Evolutionary conservation across 92 coral and sea anemone species (phyloP).

Genomic region (Pocillopora grandis): DNA sequence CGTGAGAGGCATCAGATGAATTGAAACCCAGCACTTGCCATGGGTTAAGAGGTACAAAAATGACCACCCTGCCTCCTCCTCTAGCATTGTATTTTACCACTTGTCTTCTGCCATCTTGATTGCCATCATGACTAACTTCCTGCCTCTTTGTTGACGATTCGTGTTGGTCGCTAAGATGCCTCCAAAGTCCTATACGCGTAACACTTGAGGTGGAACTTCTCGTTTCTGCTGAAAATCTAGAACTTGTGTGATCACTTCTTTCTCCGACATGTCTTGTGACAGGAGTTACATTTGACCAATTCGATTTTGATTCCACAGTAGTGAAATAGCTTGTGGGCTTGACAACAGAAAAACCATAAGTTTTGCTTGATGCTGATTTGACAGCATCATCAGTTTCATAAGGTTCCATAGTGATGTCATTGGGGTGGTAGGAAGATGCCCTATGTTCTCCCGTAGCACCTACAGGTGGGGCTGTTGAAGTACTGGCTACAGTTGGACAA

Average conservation of each 20-base stretch:
- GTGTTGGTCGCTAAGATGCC: neutral
- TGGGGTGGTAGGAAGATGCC: neutral
- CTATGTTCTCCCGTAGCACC: neutral
- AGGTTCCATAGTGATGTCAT: neutral
- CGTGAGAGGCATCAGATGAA: slow-evolving; percentile 17
- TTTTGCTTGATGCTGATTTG: neutral
- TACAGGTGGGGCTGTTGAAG: neutral
- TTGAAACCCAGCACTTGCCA: slow-evolving; percentile 38
- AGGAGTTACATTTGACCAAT: neutral
- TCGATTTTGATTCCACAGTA: neutral
- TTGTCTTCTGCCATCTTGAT: neutral
- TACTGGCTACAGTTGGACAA: neutral
- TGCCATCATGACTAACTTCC: neutral
- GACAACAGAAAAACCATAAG: neutral
- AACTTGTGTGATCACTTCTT: neutral
- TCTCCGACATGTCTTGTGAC: too few species aligned
- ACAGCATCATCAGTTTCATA: neutral
- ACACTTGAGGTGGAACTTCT: neutral
- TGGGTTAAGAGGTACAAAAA: slow-evolving; percentile 39
- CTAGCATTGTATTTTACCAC: slow-evolving; percentile 28
- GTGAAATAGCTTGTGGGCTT: neutral
- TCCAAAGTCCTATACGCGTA: neutral
- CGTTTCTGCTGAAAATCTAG: neutral
- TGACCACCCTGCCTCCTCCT: slow-evolving; percentile 46
- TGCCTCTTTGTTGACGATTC: neutral